phyloP scores from a whole-genome alignment of 2,888 invertebrate species.

The Ditula angustiorana region DNA sequence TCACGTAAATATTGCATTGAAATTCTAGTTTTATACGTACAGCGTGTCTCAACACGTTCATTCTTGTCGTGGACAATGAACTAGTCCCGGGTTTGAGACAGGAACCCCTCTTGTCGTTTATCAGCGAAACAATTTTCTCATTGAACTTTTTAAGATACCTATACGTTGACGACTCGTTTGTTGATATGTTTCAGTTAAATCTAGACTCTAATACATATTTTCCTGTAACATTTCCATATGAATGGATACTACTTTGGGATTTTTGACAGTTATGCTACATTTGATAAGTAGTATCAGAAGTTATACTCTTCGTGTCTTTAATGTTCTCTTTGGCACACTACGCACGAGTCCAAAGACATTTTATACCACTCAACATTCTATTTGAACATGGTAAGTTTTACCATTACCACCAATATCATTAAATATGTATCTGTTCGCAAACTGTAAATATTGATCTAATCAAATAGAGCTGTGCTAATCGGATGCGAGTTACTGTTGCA shows the following conservation, averaged over 20 bases:
- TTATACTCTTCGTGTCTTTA: too few species aligned
- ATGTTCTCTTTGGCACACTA: too few species aligned
- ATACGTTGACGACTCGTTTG: not conserved
- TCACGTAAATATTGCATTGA: not conserved
- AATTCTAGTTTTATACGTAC: constrained; percentile 21
- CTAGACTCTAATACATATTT: not conserved
- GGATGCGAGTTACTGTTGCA: constrained; percentile 6
- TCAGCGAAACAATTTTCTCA: constrained; percentile 50
- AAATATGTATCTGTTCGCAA: constrained; percentile 1
- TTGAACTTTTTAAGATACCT: constrained; percentile 43
- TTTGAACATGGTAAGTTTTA: constrained; percentile 9
- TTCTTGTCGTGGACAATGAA: constrained; percentile 42
- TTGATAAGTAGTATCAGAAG: too few species aligned
- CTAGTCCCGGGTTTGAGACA: constrained; percentile 42
- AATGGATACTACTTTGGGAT: too few species aligned
- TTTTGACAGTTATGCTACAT: too few species aligned
- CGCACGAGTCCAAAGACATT: too few species aligned
- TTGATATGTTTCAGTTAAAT: not conserved
- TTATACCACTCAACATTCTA: too few species aligned
- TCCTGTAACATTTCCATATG: not conserved
- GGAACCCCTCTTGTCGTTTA: constrained; percentile 45
- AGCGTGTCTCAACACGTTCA: constrained; percentile 51
- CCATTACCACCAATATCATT: constrained; percentile 13
- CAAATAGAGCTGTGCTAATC: constrained; percentile 15
- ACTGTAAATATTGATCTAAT: constrained; percentile 23